Evolutionary conservation across 2,888 invertebrate species (phyloP).

Genomic region (Entomobrya multifasciata): DNA sequence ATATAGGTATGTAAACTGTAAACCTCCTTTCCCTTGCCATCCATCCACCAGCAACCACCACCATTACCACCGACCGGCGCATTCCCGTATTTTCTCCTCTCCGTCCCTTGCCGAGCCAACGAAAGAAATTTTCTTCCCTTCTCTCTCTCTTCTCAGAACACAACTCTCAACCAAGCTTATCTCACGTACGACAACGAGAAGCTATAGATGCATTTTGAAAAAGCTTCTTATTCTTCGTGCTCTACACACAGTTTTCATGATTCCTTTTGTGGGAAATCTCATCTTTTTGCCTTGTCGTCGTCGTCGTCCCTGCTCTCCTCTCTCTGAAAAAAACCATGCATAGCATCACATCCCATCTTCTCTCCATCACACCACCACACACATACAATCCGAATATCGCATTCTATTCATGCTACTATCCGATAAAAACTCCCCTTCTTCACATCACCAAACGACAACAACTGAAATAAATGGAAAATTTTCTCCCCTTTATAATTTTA

Average conservation of each 20-base stretch:
- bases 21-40: not conserved
- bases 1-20: not conserved
- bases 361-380: conserved; percentile 34
- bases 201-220: conserved; percentile 60
- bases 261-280: conserved; percentile 54
- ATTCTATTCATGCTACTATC: conserved; percentile 46
- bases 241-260: not conserved
- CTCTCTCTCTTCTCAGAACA: conserved; percentile 8
- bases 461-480: conserved; percentile 48
- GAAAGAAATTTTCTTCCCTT: conserved; percentile 46
- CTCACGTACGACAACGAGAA: conserved; percentile 63
- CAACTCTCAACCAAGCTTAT: conserved; percentile 59
- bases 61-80: conserved; percentile 62
- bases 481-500: conserved; percentile 33
- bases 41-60: not conserved
- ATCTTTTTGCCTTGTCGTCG: conserved; percentile 14
- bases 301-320: conserved; percentile 20
- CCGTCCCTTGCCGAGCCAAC: conserved; percentile 65
- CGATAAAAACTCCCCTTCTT: conserved; percentile 48
- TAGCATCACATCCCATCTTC: conserved; percentile 48
- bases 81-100: conserved; percentile 66
- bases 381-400: conserved; percentile 13
- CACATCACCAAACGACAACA: conserved; percentile 12
- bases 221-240: not conserved
- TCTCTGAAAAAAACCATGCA: conserved; percentile 45